Conservation (phyloP, 2,113 vertebrate genomes). For the Oophaga pumilio region DNA sequence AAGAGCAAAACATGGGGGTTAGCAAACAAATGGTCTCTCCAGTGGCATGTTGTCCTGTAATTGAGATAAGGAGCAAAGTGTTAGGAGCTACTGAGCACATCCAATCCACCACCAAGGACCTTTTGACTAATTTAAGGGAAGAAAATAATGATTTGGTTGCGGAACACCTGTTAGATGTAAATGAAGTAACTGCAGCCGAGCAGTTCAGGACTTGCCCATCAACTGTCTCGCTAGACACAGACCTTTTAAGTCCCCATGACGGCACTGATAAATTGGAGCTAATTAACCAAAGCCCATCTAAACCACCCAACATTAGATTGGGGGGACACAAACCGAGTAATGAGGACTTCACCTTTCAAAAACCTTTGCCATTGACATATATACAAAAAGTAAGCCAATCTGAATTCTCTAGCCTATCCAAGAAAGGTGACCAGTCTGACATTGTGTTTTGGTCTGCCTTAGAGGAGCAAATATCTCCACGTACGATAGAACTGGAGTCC, state of each 20-base stretch:
- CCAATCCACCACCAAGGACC: rapidly evolving
- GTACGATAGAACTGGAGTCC: neutral
- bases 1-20: rapidly evolving
- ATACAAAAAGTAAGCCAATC: neutral
- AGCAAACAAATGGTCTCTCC: neutral
- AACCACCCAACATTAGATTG: neutral
- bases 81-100: rapidly evolving
- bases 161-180: constrained; percentile 53
- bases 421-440: constrained; percentile 23
- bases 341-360: neutral
- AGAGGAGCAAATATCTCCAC: constrained; percentile 57
- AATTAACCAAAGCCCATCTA: neutral
- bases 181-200: constrained; percentile 61
- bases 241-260: constrained; percentile 30
- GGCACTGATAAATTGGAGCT: constrained; percentile 46
- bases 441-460: constrained; percentile 61
- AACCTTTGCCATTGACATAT: neutral
- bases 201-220: constrained; percentile 70
- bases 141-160: neutral
- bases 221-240: constrained; percentile 53
- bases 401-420: neutral
- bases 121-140: neutral
- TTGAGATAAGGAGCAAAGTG: neutral
- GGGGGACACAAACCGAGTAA: neutral
- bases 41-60: rapidly evolving